Conservation (phyloP, 2,888 invertebrate species). For the Achlya flavicornis region DNA sequence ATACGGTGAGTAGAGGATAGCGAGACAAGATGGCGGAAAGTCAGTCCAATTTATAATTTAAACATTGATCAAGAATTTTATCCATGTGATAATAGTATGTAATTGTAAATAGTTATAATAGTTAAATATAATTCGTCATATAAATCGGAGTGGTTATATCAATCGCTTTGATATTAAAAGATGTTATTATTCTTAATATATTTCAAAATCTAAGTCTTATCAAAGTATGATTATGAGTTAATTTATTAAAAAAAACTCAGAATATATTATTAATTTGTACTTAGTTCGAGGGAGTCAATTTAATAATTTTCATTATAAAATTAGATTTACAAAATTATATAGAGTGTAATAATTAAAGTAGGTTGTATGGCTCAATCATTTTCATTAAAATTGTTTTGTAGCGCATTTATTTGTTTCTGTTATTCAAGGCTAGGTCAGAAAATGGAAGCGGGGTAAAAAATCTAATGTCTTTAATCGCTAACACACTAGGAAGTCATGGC, state of each 20-base stretch:
- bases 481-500: no score
- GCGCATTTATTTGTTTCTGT: background rate
- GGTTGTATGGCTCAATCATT: background rate
- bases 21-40: no score
- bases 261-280: no score
- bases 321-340: no score
- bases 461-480: no score
- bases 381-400: background rate
- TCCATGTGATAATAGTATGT: constrained; percentile 45
- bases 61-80: constrained; percentile 17
- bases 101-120: constrained; percentile 28
- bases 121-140: background rate
- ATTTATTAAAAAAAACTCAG: no score
- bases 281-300: no score
- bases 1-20: no score
- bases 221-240: background rate
- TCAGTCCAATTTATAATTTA: background rate
- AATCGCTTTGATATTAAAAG: background rate
- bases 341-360: no score
- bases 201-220: background rate
- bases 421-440: background rate
- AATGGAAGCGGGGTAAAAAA: no score
- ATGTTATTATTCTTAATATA: background rate
- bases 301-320: no score
- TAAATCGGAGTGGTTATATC: background rate